Evolutionary conservation across 2,888 invertebrate species (phyloP).

Genomic region (Orchesellides sinensis): DNA sequence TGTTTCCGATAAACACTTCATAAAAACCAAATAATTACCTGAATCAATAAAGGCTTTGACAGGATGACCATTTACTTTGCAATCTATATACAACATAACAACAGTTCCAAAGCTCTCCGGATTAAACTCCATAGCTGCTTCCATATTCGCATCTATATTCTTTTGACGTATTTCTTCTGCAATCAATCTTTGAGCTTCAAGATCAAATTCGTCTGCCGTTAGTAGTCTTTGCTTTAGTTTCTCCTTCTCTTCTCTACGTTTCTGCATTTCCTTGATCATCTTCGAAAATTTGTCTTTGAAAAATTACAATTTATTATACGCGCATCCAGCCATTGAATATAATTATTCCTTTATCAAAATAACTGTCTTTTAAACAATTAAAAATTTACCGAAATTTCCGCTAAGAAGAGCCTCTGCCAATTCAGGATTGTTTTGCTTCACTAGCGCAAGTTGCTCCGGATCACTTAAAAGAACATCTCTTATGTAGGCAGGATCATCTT

Average conservation of each 20-base stretch:
- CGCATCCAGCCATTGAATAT: too few species aligned
- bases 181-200: slow-evolving; percentile 95
- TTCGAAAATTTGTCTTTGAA: slow-evolving; percentile 85
- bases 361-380: too few species aligned
- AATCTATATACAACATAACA: slow-evolving; percentile 98
- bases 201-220: slow-evolving; percentile 96
- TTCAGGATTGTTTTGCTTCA: slow-evolving; percentile 95
- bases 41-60: slow-evolving; percentile 99
- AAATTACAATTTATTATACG: not conserved
- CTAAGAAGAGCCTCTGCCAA: slow-evolving; percentile 93
- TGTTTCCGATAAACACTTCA: not conserved
- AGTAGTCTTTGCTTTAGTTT: slow-evolving; percentile 91
- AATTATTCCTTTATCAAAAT: too few species aligned
- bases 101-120: slow-evolving; percentile 99
- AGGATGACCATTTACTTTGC: slow-evolving; percentile 96
- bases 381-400: slow-evolving; percentile 83
- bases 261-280: slow-evolving; percentile 89
- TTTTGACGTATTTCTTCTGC: slow-evolving; percentile 97
- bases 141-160: slow-evolving; percentile 99
- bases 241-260: slow-evolving; percentile 88
- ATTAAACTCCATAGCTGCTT: slow-evolving; percentile 98
- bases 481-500: slow-evolving; percentile 90
- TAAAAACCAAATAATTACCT: slow-evolving; percentile 79
- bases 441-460: slow-evolving; percentile 91
- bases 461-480: slow-evolving; percentile 91